These are phyloP conservation scores for Scomberomorus guttatus DNA, from an alignment of 2,797 vertebrate species.

Conservation along the genomic window DNA sequence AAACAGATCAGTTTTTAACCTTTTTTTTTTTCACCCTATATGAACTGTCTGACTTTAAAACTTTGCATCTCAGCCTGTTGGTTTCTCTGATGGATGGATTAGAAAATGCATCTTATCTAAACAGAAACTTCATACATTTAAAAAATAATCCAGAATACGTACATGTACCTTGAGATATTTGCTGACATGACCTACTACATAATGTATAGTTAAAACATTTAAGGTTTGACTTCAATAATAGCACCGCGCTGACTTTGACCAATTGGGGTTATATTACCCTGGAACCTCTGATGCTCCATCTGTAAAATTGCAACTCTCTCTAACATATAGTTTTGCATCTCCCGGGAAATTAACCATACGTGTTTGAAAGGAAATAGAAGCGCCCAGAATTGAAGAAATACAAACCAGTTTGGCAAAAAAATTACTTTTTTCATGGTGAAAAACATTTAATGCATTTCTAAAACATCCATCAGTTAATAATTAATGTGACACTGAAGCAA, in stretches of 20 bases:
- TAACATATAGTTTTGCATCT: conserved; percentile 42
- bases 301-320: conserved; percentile 33
- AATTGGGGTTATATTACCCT: conserved; percentile 18
- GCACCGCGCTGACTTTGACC: conserved; percentile 1
- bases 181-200: background rate
- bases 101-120: background rate
- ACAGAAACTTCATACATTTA: background rate
- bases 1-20: background rate
- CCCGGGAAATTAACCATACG: conserved; percentile 53
- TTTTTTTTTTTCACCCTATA: background rate
- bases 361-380: conserved; percentile 40
- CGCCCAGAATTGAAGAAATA: conserved; percentile 29
- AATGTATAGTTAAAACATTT: background rate
- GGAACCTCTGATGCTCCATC: conserved; percentile 23
- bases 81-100: no score
- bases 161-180: background rate
- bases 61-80: background rate
- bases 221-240: conserved; percentile 3
- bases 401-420: background rate
- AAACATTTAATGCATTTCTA: conserved; percentile 48
- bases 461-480: conserved; percentile 45
- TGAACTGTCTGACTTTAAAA: background rate
- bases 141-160: no score
- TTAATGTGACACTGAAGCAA: conserved; percentile 21
- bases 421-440: background rate